Evolutionary conservation across 2,113 vertebrate genomes (phyloP).

Genomic region (Embiotoca jacksoni): DNA sequence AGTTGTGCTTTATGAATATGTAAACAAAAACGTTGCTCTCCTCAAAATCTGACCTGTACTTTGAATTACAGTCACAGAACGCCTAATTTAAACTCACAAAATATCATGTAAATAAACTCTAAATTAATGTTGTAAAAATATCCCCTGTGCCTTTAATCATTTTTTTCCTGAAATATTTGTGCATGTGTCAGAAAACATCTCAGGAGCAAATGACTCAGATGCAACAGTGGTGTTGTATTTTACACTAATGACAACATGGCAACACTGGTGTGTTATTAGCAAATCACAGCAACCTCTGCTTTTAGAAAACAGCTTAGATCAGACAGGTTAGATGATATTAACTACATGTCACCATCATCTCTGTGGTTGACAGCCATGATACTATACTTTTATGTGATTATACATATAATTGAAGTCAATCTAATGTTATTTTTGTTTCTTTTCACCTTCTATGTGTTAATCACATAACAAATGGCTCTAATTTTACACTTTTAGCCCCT

Average conservation of each 20-base stretch:
- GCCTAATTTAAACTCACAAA: not conserved
- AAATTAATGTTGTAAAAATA: not conserved
- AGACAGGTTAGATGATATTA: too few species aligned
- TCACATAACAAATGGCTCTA: not conserved
- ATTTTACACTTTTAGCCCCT: not conserved
- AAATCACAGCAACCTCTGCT: slow-evolving; percentile 7
- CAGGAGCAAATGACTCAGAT: not conserved
- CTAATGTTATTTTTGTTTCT: not conserved
- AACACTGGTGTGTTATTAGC: slow-evolving; percentile 8
- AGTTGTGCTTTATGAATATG: not conserved
- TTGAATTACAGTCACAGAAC: not conserved
- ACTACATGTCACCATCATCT: too few species aligned
- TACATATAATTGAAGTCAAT: not conserved
- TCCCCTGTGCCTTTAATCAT: too few species aligned
- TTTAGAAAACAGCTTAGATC: slow-evolving; percentile 6
- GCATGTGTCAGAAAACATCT: not conserved
- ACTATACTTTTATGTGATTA: not conserved
- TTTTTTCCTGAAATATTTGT: not conserved
- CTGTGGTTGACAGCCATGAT: too few species aligned
- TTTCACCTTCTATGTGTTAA: too few species aligned
- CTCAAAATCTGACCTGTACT: not conserved
- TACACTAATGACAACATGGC: slow-evolving; percentile 50
- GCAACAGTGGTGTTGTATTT: slow-evolving; percentile 37
- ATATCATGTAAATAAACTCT: not conserved
- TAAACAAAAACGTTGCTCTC: not conserved